Conservation (phyloP, 2,888 invertebrate species). For the Eueremaeus valkanovi region DNA sequence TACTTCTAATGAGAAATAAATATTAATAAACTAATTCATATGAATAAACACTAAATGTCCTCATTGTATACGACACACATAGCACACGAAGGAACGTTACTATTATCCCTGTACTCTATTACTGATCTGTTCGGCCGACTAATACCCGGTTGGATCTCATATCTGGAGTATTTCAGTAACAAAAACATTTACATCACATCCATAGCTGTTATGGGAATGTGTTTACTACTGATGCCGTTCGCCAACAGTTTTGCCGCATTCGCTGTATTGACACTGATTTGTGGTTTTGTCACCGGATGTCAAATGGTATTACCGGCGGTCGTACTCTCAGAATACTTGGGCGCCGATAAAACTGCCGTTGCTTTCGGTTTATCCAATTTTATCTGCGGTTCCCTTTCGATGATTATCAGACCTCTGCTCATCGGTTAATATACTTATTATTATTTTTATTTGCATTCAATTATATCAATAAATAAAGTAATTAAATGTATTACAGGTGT, state of each 20-base stretch:
- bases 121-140: constrained; percentile 45
- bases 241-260: constrained; percentile 34
- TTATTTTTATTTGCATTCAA: neutral
- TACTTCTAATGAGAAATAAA: neutral
- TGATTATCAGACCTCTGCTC: constrained; percentile 36
- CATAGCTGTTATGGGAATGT: constrained; percentile 41
- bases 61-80: constrained; percentile 34
- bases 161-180: constrained; percentile 39
- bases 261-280: constrained; percentile 32
- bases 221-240: constrained; percentile 31
- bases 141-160: constrained; percentile 44
- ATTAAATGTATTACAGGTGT: neutral
- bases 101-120: constrained; percentile 44
- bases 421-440: constrained; percentile 34
- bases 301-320: constrained; percentile 45
- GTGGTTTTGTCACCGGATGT: constrained; percentile 43
- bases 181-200: constrained; percentile 41
- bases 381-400: constrained; percentile 38
- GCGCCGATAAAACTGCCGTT: constrained; percentile 44
- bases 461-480: no score
- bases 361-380: constrained; percentile 45
- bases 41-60: no score
- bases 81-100: constrained; percentile 38
- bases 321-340: constrained; percentile 45
- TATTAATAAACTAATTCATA: neutral